phyloP scores from a whole-genome alignment of 2,888 invertebrate genomes.

The Melinopterus prodromus region DNA sequence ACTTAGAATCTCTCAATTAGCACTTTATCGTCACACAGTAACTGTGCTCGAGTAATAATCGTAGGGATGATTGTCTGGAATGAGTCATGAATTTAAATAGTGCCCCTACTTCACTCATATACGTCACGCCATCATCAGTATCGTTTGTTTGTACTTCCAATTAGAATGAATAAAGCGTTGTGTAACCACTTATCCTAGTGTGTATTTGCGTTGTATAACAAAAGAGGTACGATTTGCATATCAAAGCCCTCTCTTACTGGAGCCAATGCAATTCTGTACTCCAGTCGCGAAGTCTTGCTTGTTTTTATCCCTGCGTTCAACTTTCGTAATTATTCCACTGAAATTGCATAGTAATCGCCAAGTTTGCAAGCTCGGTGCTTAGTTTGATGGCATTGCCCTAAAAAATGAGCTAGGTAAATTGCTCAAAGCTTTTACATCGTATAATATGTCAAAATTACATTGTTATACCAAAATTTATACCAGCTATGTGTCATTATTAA shows the following conservation, averaged over 20 bases:
- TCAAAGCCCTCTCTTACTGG: slow-evolving; percentile 9
- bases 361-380: neutral
- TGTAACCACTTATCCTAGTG: slow-evolving; percentile 20
- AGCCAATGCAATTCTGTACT: neutral
- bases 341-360: neutral
- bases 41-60: neutral
- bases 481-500: too few species aligned
- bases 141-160: slow-evolving; percentile 20
- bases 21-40: neutral
- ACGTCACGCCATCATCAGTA: slow-evolving; percentile 18
- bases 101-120: neutral
- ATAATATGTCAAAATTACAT: too few species aligned
- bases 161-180: slow-evolving; percentile 14
- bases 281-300: neutral
- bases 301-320: neutral
- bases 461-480: too few species aligned
- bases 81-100: neutral
- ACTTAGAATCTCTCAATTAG: neutral
- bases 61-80: neutral
- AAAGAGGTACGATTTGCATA: slow-evolving; percentile 12
- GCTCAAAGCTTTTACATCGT: too few species aligned
- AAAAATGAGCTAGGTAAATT: neutral
- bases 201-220: neutral
- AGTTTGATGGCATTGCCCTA: neutral
- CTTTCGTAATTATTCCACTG: neutral